Conservation (phyloP, 2,888 invertebrate genomes). For the Dynastes tityus region DNA sequence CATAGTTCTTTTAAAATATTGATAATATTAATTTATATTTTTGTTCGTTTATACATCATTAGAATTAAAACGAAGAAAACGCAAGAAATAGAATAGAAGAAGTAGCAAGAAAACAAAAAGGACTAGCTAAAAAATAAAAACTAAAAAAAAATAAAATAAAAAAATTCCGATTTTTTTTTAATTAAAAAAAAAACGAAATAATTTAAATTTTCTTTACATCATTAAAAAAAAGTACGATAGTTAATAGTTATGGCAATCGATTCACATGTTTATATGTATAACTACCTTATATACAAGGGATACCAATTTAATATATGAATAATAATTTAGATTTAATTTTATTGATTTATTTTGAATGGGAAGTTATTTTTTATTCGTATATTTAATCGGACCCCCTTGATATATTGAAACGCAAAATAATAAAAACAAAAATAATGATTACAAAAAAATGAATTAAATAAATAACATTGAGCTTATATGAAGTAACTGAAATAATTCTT, state of each 20-base stretch:
- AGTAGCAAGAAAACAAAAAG: background rate
- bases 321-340: background rate
- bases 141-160: background rate
- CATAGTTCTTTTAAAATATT: slow-evolving; percentile 4
- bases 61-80: slow-evolving; percentile 1
- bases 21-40: background rate
- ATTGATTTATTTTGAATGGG: background rate
- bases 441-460: slow-evolving; percentile 55
- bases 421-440: slow-evolving; percentile 55
- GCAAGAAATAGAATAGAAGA: background rate
- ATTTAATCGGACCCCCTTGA: background rate
- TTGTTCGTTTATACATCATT: background rate
- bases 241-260: slow-evolving; percentile 64
- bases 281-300: background rate
- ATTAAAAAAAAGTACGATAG: slow-evolving; percentile 6
- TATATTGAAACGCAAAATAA: slow-evolving; percentile 56
- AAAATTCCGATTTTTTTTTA: background rate
- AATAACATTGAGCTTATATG: slow-evolving; percentile 55
- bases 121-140: slow-evolving; percentile 10
- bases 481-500: slow-evolving; percentile 57
- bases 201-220: slow-evolving; percentile 53
- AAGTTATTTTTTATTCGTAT: background rate
- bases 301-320: background rate
- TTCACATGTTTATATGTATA: slow-evolving; percentile 59
- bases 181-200: slow-evolving; percentile 34